phyloP scores from a whole-genome alignment of 2,797 vertebrate species.

The Ispidina lecontei region DNA sequence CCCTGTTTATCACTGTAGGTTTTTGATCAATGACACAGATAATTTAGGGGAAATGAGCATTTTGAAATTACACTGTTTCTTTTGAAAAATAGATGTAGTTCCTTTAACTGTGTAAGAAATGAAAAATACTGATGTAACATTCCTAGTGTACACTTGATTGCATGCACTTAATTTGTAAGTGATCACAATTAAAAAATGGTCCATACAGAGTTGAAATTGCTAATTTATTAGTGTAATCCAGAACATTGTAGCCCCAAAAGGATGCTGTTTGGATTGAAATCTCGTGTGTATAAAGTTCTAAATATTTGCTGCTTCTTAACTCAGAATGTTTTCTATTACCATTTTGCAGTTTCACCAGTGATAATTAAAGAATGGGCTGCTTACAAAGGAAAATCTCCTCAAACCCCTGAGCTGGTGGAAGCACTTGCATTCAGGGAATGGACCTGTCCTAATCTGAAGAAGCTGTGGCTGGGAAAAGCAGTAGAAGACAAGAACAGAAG shows the following conservation, averaged over 20 bases:
- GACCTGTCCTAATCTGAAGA: conserved; percentile 95
- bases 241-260: background rate
- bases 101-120: background rate
- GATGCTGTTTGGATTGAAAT: background rate
- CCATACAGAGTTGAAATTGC: background rate
- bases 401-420: conserved; percentile 95
- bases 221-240: background rate
- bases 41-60: background rate
- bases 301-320: background rate
- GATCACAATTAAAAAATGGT: background rate
- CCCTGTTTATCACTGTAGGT: background rate
- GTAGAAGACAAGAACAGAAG: conserved; percentile 95
- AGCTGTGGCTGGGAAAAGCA: conserved; percentile 93
- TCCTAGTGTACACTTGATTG: background rate
- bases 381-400: conserved; percentile 95
- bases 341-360: conserved; percentile 85
- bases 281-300: background rate
- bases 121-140: background rate
- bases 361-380: conserved; percentile 96
- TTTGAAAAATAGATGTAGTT: background rate
- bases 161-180: background rate
- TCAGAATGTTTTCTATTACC: background rate
- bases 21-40: background rate
- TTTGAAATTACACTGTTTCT: background rate
- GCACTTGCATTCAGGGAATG: conserved; percentile 94